Evolutionary conservation across 2,888 invertebrate genomes (phyloP), one percentile per base, ranked within the genome.

Genomic region (Heliconius sara): DNA sequence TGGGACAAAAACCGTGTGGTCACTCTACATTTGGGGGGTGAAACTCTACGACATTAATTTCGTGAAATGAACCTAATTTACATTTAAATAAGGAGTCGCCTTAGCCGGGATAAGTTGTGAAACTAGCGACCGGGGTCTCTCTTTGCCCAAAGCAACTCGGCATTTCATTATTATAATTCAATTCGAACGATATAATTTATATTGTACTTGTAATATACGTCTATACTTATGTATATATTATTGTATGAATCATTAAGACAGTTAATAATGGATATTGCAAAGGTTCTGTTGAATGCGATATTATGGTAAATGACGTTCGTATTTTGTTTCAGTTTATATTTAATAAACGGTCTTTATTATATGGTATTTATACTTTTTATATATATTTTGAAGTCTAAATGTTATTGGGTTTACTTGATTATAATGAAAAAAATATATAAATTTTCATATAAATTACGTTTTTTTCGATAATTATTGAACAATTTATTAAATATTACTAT

Each of bases 51-150:
- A 97, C 97, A 97, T 97, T 97, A 97, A 97, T 97, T 97, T 97
- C 96, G 97, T 96, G 97, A 97, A 97, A 97, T 97, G 97, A 97
- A 97, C 97, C 97, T 97, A 97, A 97, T 97, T 97, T 97, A 96
- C 97, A 97, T 97, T 97, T 97, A 97, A 97, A 97, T 97, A 97
- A 97, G 97, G 97, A 96, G 93, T 94, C 88, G 95, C 95, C 95
- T 95, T 95, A 95, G 94, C 88, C 88, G 92, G 95, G 95, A 95
- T 95, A 95, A 95, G 94, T 95, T 95, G 95, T 89, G 93, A 94
- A 95, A 95, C 95, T 95, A 95, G 93, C 90, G 91, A 92, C 94
- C 93, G 87, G 93, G 91, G 92, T 92, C 94, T 88, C 90, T 89
- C 88, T 90, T 86, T 89, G 92, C 94, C 93, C 92, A 93, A 93